These are phyloP conservation scores for Neodon shergylaensis DNA, from an alignment of 2,113 vertebrate species.

Conservation along the genomic window DNA sequence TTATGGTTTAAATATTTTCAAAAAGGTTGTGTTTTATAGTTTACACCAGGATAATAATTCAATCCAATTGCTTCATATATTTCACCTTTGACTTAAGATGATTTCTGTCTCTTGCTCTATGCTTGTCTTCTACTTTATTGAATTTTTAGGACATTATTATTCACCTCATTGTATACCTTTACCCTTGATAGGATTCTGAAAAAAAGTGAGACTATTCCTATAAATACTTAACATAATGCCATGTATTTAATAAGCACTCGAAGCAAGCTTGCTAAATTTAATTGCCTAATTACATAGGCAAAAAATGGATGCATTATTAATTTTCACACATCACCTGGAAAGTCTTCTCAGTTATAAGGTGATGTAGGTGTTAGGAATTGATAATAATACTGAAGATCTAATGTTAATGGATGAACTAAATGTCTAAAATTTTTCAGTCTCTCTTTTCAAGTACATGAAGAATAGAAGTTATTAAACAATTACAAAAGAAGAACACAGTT, in stretches of 20 bases:
- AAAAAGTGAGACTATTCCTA: neutral
- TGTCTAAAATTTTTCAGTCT: neutral
- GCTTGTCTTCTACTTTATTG: neutral
- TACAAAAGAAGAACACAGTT: neutral
- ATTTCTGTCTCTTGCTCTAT: neutral
- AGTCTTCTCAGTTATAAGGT: slow-evolving; percentile 13
- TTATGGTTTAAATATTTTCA: neutral
- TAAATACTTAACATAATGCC: neutral
- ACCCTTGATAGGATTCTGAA: neutral
- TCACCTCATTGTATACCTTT: neutral
- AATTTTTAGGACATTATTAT: neutral
- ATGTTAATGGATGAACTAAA: neutral
- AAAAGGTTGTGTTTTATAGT: neutral
- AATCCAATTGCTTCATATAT: neutral
- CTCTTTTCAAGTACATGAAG: neutral
- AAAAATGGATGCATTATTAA: slow-evolving; percentile 27
- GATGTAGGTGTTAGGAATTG: slow-evolving; percentile 11
- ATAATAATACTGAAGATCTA: neutral
- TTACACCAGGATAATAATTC: neutral
- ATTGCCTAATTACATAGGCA: slow-evolving; percentile 33
- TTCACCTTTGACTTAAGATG: neutral
- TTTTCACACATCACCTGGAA: slow-evolving; percentile 45
- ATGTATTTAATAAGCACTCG: neutral
- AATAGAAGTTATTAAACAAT: neutral
- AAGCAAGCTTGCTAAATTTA: slow-evolving; percentile 43